Base-by-base conservation (phyloP, 2,113 vertebrate species). In the Lophura nycthemera region DNA sequence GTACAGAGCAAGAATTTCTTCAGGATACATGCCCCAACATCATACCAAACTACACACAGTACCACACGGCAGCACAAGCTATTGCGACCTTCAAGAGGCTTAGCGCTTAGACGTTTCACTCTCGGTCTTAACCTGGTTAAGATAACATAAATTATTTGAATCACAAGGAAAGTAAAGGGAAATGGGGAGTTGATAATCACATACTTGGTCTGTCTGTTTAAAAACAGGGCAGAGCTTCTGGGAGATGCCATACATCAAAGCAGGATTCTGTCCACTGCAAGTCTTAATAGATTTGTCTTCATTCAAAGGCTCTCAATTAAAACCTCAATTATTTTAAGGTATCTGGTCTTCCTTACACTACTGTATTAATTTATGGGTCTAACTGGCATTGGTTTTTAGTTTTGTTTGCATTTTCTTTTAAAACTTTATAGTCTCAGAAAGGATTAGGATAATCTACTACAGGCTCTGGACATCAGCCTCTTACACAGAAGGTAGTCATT, bases 21-120 rank as follows among this genome's bases (percentile, higher is more conserved):
- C 6, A 18, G 13, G 11, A 40, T 42, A 6, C 0, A 0, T 8
- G 29, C 19, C 54, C 16, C 27, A 21, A 0, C 5, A 16, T 0
- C 3, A 27, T 3, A 69, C 18, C 8, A 43, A 64, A 32, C 2
- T 5, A 57, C 42, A 76, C 1, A 1, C 32, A 11, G 32, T 24
- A 38, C 13, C 8, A 36, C 25, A 12, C 18, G 25, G 25, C 36
- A 73, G 21, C 18, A 61, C 43, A 34, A 52, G 19, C 0, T 0
- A 60, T 0, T 30, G 5, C 22, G 3, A 70, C 8, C 59, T 76
- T n/a, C 69, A 57, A 54, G 64, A 73, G 64, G 29, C 66, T 52
- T 60, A 61, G 14, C 11, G 36, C 63, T 57, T 11, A 79, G 43
- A 30, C 15, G 24, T 61, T 45, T 5, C n/a, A 40, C 20, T 83